Evolutionary conservation across 2,113 vertebrate genomes (phyloP).

Genomic region (Pachycephala philippinensis): DNA sequence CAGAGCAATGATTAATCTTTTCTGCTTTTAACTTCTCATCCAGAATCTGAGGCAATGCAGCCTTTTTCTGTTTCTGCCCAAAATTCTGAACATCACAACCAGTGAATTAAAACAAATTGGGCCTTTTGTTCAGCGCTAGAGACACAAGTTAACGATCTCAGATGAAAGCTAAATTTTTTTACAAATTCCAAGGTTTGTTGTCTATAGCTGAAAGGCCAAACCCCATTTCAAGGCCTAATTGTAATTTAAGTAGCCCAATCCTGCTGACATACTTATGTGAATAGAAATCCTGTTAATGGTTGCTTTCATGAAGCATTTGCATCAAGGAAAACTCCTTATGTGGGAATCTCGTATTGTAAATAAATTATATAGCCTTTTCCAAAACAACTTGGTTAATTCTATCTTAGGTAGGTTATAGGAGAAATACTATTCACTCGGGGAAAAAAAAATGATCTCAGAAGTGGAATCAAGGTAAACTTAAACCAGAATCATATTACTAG

Average conservation of each 20-base stretch:
- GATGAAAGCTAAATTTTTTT: neutral
- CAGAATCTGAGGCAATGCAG: neutral
- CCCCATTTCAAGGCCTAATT: neutral
- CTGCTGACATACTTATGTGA: neutral
- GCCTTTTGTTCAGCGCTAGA: neutral
- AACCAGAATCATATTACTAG: neutral
- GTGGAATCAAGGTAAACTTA: neutral
- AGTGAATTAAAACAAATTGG: neutral
- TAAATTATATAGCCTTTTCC: neutral
- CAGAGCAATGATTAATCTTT: neutral
- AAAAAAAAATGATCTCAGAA: neutral
- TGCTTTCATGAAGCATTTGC: neutral
- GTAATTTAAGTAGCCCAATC: neutral
- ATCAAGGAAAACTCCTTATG: neutral
- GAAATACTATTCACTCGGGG: neutral
- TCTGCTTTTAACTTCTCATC: neutral
- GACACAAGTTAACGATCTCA: neutral
- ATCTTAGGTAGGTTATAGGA: neutral
- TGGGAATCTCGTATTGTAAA: neutral
- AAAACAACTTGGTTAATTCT: neutral
- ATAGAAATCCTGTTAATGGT: neutral
- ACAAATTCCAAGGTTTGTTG: neutral
- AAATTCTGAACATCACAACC: neutral
- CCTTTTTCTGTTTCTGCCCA: neutral
- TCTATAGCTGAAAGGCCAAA: neutral